phyloP scores from a whole-genome alignment of 2,888 invertebrate genomes.

The Electrophaes corylata region DNA sequence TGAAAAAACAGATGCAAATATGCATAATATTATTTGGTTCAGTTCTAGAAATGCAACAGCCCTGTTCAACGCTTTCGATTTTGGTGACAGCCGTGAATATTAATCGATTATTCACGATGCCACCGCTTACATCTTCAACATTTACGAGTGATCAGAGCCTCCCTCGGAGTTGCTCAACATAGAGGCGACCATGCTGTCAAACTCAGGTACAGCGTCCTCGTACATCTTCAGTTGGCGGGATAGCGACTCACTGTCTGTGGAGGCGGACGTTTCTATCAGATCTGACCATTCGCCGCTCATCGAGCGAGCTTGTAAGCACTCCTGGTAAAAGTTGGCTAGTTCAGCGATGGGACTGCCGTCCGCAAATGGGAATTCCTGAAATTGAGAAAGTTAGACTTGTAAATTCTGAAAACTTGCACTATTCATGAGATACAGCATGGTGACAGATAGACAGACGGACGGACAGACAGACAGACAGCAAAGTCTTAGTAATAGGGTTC shows the following conservation, averaged over 20 bases:
- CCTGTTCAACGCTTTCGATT: too few relatives aligned
- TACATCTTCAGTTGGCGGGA: conserved; percentile 89
- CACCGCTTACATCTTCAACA: too few relatives aligned
- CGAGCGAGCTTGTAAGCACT: conserved; percentile 88
- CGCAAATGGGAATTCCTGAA: conserved; percentile 92
- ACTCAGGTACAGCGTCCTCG: conserved; percentile 90
- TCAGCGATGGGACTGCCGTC: conserved; percentile 89
- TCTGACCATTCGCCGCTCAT: conserved; percentile 66
- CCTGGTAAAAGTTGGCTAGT: conserved; percentile 90
- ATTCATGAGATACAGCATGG: too few relatives aligned
- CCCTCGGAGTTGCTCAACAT: conserved; percentile 83
- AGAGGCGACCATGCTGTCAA: conserved; percentile 90
- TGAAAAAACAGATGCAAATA: too few relatives aligned
- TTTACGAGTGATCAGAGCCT: conserved; percentile 55
- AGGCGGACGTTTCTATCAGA: conserved; percentile 46
- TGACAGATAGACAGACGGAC: too few relatives aligned
- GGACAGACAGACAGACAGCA: too few relatives aligned
- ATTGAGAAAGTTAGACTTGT: conserved; percentile 9
- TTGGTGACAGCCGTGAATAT: neutral
- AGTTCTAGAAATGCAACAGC: too few relatives aligned
- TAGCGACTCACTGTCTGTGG: conserved; percentile 81
- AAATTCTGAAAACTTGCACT: too few relatives aligned
- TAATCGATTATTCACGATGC: neutral
- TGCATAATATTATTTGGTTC: neutral
- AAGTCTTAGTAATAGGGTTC: too few relatives aligned